A percentile compares a stretch with the other conserved stretches of the same genome.
These are phyloP conservation scores for Nasua narica DNA, from an alignment of 2,797 vertebrate genomes.

Conservation along the genomic window DNA sequence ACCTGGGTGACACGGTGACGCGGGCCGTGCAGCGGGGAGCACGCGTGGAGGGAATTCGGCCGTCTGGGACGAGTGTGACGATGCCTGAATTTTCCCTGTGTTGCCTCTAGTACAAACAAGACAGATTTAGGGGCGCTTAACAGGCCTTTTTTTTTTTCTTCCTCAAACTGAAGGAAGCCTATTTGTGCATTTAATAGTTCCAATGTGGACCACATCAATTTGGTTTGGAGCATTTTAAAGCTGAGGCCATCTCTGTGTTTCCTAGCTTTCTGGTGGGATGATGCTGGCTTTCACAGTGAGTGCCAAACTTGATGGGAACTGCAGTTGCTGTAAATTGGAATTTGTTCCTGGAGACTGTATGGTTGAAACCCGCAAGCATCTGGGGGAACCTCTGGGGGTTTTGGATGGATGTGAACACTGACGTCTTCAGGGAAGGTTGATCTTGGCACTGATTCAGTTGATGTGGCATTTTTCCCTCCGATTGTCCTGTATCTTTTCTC, in stretches of 20 bases:
- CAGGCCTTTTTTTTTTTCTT: not conserved
- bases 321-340: not conserved
- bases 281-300: not conserved
- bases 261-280: constrained; percentile 26
- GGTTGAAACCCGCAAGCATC: not conserved
- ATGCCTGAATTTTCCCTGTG: not conserved
- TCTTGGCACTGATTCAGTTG: not conserved
- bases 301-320: not conserved
- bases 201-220: not conserved
- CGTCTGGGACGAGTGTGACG: not conserved
- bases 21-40: not conserved
- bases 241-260: not conserved
- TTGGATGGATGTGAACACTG: not conserved
- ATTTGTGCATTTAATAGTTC: constrained; percentile 17
- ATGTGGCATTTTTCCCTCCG: not conserved
- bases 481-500: not conserved
- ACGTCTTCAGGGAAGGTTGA: not conserved
- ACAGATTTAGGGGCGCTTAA: not conserved
- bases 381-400: constrained; percentile 18
- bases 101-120: not conserved
- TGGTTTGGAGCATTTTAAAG: constrained; percentile 32
- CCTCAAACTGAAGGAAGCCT: constrained; percentile 4
- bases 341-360: not conserved
- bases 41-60: not conserved
- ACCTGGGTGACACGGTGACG: not conserved